Percentiles rank a stretch among this genome's conserved stretches.
Conservation (phyloP, 2,797 vertebrate species). For the Chelonia mydas region DNA sequence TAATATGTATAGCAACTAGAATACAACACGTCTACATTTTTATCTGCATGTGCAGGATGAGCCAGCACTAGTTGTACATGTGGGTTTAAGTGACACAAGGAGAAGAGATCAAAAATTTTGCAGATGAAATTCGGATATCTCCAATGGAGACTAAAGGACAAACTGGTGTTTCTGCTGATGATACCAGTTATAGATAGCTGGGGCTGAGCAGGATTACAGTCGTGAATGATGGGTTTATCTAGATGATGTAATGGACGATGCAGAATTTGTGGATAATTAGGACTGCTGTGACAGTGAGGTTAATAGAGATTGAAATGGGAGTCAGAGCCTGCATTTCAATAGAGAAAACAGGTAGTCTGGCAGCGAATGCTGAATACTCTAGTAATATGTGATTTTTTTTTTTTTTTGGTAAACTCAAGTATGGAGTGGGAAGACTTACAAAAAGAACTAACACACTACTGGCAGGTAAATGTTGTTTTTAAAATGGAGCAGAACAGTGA, state of each 20-base stretch:
- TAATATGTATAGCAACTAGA: no score
- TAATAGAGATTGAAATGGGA: neutral
- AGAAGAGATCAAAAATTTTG: neutral
- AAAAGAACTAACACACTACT: neutral
- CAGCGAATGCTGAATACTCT: neutral
- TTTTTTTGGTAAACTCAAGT: fast-evolving
- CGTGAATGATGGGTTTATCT: neutral
- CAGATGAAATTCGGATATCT: neutral
- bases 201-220: fast-evolving
- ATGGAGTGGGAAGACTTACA: neutral
- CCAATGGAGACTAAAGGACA: neutral
- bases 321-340: neutral
- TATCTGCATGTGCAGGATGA: neutral
- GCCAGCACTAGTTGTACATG: neutral
- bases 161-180: neutral
- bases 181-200: neutral
- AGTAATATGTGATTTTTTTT: neutral
- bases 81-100: neutral
- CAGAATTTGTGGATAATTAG: neutral
- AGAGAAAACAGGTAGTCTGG: neutral
- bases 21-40: neutral
- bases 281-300: neutral
- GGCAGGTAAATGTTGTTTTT: neutral
- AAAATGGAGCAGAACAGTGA: neutral
- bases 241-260: neutral